Conservation (phyloP, 1,140 invertebrate species). For the Pseudomyrmex gracilis region DNA sequence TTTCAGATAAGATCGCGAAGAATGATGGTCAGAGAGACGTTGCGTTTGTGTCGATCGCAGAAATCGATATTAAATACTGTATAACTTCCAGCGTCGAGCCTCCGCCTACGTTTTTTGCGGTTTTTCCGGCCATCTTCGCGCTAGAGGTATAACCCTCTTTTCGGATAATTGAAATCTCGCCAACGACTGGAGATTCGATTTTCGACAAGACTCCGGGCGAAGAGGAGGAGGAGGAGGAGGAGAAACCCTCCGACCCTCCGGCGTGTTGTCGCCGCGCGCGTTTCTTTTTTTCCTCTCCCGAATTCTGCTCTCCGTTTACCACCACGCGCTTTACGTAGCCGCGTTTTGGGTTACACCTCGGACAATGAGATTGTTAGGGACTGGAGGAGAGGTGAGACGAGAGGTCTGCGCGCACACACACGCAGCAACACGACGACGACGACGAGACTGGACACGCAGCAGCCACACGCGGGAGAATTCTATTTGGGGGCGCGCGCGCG, state of each 20-base stretch:
- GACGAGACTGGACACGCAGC: slow-evolving; percentile 33
- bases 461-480: slow-evolving; percentile 40
- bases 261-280: not conserved
- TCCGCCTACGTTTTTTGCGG: not conserved
- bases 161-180: slow-evolving; percentile 47
- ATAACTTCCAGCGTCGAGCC: not conserved
- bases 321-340: slow-evolving; percentile 57
- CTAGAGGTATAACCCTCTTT: not conserved
- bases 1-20: not conserved
- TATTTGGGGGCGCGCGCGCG: slow-evolving; percentile 39
- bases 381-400: not conserved
- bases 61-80: not conserved
- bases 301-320: slow-evolving; percentile 12
- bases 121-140: not conserved
- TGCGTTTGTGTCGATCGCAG: not conserved
- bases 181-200: slow-evolving; percentile 31
- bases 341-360: slow-evolving; percentile 55
- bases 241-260: slow-evolving; percentile 12
- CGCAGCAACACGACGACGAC: slow-evolving; percentile 1
- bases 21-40: too few relatives aligned
- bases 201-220: slow-evolving; percentile 26
- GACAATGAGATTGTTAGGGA: slow-evolving; percentile 55
- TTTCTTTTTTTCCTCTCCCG: not conserved
- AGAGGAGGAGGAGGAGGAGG: not conserved
- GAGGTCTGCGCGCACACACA: slow-evolving; percentile 23